Base-by-base conservation (phyloP, 2,797 vertebrate species). In the Anguilla megastoma region DNA sequence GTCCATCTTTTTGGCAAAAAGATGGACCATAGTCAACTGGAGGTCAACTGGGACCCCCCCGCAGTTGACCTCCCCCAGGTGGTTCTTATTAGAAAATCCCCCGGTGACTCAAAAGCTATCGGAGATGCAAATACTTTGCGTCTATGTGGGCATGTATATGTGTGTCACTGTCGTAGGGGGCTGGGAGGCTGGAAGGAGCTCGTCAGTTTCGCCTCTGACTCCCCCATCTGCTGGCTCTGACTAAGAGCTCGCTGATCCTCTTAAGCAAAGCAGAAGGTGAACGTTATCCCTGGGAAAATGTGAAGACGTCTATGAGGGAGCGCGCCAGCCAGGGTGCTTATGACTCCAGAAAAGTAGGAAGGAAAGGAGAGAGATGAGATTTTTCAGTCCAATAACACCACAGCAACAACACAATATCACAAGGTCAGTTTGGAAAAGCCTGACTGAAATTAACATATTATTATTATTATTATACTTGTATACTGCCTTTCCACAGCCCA, bases 241-340 rank as follows among this genome's bases (percentile, higher is more conserved):
- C n/a, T 82, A 48, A 9, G 24, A 82, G 79, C 79, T 24, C 45
- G 41, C 79, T n/a, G 21, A 82, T 82, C 79, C 45, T 9, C 24
- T 82, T 82, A 82, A 45, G 74, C 16, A 45, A 82, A 24, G 41
- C 79, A 48, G 45, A n/a, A 82, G 79, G 76, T 80, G 76, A 82
- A 50, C 5, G 48, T 50, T 82, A 50, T 82, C 18, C 45, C 79
- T 48, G 79, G 18, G 71, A 76, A 41, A 76, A 76, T 14, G 41
- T 50, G 7, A 21, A 82, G 21, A 82, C 6, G 7, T 50, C 21
- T 48, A 41, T 50, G 45, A 10, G 79, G 79, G 18, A 82, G 41
- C 3, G 8, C n/a, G 50, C 50, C 50, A 52, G 27, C 69, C 69
- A 45, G 12, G 36, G 33, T 24, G 18, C 79, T 41, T 82, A 9